Evolutionary conservation across 2,888 invertebrate genomes (phyloP).

Genomic region (Ormyrus thymus): DNA sequence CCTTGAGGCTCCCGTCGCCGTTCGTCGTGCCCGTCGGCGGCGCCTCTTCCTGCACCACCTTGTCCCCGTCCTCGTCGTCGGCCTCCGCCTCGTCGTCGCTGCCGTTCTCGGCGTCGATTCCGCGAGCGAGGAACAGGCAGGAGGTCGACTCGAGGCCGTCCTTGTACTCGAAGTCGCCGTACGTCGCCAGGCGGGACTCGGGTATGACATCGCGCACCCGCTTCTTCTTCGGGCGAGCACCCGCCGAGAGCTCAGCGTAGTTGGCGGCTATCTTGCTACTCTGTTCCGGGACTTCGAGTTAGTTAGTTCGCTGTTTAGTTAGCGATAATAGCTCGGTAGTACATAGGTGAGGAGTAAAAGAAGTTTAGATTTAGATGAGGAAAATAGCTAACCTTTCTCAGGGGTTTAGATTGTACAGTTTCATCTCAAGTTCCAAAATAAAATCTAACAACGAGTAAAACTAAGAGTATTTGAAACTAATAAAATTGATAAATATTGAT

Average conservation of each 20-base stretch:
- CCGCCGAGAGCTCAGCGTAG: constrained; percentile 62
- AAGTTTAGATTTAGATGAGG: too few species aligned
- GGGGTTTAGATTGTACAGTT: too few species aligned
- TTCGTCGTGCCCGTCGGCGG: not conserved
- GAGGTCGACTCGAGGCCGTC: constrained; percentile 71
- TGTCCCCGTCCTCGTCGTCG: constrained; percentile 23
- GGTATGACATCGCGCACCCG: constrained; percentile 82
- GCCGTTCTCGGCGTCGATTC: not conserved
- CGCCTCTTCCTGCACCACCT: not conserved
- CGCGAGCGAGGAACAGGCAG: too few species aligned
- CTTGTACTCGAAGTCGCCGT: constrained; percentile 79
- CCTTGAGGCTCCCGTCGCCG: not conserved
- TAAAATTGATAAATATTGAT: too few species aligned
- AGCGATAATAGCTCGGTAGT: too few species aligned
- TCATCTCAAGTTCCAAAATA: too few species aligned
- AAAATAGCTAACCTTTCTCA: too few species aligned
- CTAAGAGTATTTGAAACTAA: too few species aligned
- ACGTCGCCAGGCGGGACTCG: constrained; percentile 79
- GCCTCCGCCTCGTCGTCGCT: not conserved
- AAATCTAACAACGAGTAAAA: too few species aligned
- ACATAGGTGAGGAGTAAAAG: too few species aligned
- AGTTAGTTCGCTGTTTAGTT: too few species aligned
- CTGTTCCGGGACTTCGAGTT: constrained; percentile 48
- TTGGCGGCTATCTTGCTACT: constrained; percentile 62
- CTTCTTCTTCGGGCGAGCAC: constrained; percentile 59